Evolutionary conservation across 1,140 invertebrate genomes (phyloP).

Genomic region (Philotrypesis tridentata): DNA sequence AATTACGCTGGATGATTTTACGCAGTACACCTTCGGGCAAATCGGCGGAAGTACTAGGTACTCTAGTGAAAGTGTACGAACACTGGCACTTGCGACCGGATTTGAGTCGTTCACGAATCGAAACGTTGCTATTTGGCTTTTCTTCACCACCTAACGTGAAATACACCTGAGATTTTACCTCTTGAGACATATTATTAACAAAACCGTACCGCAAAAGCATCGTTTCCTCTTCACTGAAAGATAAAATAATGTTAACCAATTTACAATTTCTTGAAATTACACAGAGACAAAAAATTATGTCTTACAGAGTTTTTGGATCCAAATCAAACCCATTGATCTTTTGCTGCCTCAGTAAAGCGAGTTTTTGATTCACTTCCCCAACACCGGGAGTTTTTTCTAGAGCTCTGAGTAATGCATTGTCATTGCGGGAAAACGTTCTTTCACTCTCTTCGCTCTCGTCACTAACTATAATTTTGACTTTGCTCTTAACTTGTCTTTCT

Average conservation of each 20-base stretch:
- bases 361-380: constrained; percentile 52
- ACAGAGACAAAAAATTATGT: background rate
- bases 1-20: constrained; percentile 68
- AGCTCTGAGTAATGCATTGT: constrained; percentile 23
- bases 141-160: constrained; percentile 87
- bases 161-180: constrained; percentile 73
- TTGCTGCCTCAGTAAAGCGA: constrained; percentile 27
- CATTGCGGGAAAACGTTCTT: constrained; percentile 33
- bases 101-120: constrained; percentile 45
- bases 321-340: constrained; percentile 26
- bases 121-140: constrained; percentile 68
- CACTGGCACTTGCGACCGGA: constrained; percentile 61
- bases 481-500: constrained; percentile 51
- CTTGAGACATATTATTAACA: background rate
- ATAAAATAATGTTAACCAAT: background rate
- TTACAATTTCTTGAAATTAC: background rate
- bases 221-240: background rate
- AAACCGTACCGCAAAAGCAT: no score
- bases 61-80: constrained; percentile 61
- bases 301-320: constrained; percentile 38
- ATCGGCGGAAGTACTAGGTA: constrained; percentile 66
- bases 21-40: constrained; percentile 64
- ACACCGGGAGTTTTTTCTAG: constrained; percentile 33
- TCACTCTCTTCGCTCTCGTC: constrained; percentile 43
- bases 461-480: constrained; percentile 65